phyloP scores from a whole-genome alignment of 2,113 vertebrate genomes.

The Lagopus leucura region DNA sequence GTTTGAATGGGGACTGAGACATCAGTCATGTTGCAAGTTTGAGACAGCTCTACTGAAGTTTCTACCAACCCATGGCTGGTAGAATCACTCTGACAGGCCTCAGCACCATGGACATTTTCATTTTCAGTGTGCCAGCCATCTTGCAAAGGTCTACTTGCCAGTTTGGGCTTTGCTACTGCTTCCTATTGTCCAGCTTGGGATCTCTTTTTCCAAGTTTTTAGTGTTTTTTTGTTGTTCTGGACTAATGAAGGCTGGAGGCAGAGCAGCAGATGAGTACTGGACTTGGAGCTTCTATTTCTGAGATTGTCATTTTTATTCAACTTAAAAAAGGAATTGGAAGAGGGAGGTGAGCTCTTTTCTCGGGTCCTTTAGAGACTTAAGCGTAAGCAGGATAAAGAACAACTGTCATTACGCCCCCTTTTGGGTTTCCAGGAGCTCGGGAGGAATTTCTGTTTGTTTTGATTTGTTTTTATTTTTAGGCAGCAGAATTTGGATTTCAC shows the following conservation, averaged over 20 bases:
- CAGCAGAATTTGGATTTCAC: not conserved
- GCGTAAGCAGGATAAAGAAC: not conserved
- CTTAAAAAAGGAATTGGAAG: not conserved
- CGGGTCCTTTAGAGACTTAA: not conserved
- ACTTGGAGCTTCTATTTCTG: not conserved
- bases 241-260: not conserved
- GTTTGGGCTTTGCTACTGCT: not conserved
- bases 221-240: not conserved
- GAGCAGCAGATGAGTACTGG: not conserved
- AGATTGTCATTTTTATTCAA: not conserved
- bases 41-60: not conserved
- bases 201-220: not conserved
- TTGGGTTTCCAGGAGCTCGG: not conserved
- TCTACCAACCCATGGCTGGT: not conserved
- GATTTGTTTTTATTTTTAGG: not conserved
- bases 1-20: not conserved
- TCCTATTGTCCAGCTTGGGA: not conserved
- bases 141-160: not conserved
- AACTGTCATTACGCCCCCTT: not conserved
- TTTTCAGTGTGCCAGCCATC: not conserved
- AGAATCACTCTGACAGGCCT: not conserved
- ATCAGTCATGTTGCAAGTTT: fast-evolving
- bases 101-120: not conserved
- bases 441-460: not conserved
- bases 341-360: not conserved